Percentiles rank a stretch among this genome's conserved stretches.
These are phyloP conservation scores for Ondatra zibethicus DNA, from an alignment of 2,113 vertebrate species.

Conservation along the genomic window DNA sequence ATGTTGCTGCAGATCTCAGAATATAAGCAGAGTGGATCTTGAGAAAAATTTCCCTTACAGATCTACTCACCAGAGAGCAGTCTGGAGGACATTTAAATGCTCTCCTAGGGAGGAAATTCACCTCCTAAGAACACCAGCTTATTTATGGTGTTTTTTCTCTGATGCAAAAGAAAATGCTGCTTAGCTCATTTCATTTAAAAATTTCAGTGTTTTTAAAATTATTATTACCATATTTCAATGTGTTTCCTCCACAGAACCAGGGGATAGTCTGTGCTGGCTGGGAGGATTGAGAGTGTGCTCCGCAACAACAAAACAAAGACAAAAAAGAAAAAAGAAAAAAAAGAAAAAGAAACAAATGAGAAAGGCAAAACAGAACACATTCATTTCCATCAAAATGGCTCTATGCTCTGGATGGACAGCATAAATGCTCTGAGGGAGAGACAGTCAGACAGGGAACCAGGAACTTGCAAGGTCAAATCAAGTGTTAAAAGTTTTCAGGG, in stretches of 20 bases:
- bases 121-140: not conserved
- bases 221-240: not conserved
- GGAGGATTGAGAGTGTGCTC: not conserved
- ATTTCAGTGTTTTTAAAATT: not conserved
- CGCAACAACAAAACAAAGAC: not conserved
- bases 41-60: constrained; percentile 62
- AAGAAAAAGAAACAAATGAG: too few species aligned
- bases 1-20: constrained; percentile 25
- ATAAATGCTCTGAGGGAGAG: not conserved
- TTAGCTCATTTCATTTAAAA: not conserved
- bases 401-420: not conserved
- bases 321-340: not conserved
- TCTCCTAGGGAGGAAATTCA: constrained; percentile 66
- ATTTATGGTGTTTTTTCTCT: constrained; percentile 45
- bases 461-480: constrained; percentile 6
- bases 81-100: not conserved
- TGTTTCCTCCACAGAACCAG: not conserved
- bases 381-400: not conserved
- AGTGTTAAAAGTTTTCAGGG: not conserved
- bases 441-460: not conserved
- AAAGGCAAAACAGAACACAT: not conserved
- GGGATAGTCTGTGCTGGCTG: not conserved
- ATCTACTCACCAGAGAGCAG: not conserved
- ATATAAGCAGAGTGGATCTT: not conserved
- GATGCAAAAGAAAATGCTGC: not conserved